Evolutionary conservation across 2,888 invertebrate species (phyloP).

Genomic region (Pterostichus madidus): DNA sequence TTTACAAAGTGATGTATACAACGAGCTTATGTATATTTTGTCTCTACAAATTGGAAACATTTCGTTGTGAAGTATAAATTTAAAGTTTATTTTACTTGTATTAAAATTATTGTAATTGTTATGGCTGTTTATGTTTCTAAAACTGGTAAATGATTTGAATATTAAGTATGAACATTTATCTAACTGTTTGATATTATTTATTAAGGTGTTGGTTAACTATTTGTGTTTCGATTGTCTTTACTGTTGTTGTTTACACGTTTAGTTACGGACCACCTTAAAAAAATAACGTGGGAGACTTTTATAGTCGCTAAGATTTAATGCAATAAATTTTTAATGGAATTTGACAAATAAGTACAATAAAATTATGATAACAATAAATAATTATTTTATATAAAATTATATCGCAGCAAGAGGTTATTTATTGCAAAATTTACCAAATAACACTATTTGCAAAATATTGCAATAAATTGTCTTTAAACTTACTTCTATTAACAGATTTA

Average conservation of each 20-base stretch:
- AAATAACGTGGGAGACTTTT: constrained; percentile 15
- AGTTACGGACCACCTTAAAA: constrained; percentile 25
- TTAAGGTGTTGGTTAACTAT: constrained; percentile 4
- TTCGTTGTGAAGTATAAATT: constrained; percentile 28
- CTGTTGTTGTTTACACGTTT: constrained; percentile 33
- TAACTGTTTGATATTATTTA: constrained; percentile 49
- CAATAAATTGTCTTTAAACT: neutral
- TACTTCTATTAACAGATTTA: neutral
- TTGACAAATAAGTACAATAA: constrained; percentile 36
- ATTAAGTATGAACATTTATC: constrained; percentile 49
- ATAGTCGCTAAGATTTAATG: constrained; percentile 17
- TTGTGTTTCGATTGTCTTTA: constrained; percentile 40
- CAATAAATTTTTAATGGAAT: constrained; percentile 40
- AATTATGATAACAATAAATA: constrained; percentile 30
- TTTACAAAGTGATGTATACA: constrained; percentile 60
- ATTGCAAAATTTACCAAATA: too few species aligned
- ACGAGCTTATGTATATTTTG: constrained; percentile 51
- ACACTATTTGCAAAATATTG: neutral
- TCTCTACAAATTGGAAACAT: constrained; percentile 63
- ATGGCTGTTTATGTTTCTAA: constrained; percentile 57
- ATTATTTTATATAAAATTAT: neutral
- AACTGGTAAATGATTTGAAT: constrained; percentile 52
- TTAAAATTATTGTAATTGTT: constrained; percentile 62
- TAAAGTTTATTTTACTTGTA: constrained; percentile 52
- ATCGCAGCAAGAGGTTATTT: too few species aligned